Base-by-base conservation (phyloP, 2,888 invertebrate species). In the Cepaea hortensis region DNA sequence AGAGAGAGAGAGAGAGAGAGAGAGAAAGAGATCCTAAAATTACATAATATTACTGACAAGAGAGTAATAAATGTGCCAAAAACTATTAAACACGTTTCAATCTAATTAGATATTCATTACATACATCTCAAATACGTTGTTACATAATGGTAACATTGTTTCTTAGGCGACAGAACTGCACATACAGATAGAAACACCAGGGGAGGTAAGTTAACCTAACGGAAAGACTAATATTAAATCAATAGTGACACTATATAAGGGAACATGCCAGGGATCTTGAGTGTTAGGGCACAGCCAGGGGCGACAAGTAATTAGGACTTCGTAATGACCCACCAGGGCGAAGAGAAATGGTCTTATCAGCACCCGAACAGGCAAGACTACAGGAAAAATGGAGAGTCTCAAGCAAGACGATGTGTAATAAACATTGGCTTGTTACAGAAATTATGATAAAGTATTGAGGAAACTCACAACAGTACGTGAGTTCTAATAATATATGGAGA, bases 271-370 rank as follows among this genome's bases (percentile, higher is more conserved):
- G n/a, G n/a, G 35, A 48, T 3, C 9, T 68, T 65, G 46, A 70
- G 6, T 70, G 23, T 18, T 55, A 79, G 15, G 46, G 48, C 23
- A 80, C 7, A 20, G 79, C 50, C 20, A 55, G 76, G 79, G 13
- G 68, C 80, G 70, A 80, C 65, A 80, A 48, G 80, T 79, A 70
- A 55, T 50, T 79, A 70, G 68, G 48, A 50, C 68, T 20, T 70
- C 48, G 5, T 70, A 70, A 70, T 81, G 70, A 70, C 18, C 50
- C 18, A 20, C 68, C 6, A n/a, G 70, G 80, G 23, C 35, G 48
- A n/a, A 46, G 7, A 80, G 80, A 35, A 46, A 62, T 65, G 62
- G 35, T 65, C 35, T 46, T 79, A 61, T 62, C 23, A 18, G 35
- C 80, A 18, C 15, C n/a, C n/a, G 9, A 77, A 61, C 77, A 61